Evolutionary conservation across 2,797 vertebrate genomes (phyloP), one percentile per base, ranked within the genome.

Genomic region (Propithecus perrieri): DNA sequence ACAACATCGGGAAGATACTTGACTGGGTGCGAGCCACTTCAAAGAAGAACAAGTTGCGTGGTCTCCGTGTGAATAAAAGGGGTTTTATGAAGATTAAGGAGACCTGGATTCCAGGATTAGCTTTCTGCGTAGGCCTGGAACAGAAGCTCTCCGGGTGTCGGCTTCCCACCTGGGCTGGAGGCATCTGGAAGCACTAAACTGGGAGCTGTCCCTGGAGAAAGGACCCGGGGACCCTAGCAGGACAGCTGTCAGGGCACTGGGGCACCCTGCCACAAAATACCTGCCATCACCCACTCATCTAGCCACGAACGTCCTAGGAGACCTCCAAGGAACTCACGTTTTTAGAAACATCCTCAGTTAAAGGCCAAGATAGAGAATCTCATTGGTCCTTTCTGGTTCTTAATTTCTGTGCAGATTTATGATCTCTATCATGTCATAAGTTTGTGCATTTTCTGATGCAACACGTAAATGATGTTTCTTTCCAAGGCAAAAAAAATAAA

Each of bases 211-310:
- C 50, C 41, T 26, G 18, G 28, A 67, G 7, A n/a, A 85, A 57
- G 13, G 28, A 3, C 30, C 5, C 46, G 10, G 5, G 33, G 24
- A 33, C 9, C 17, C 1, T 24, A n/a, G 4, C 30, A 15, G 28
- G 69, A 30, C 53, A 26, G 26, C 13, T 8, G 20, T 8, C 0
- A 0, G 30, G 35, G 12, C 15, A 2, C 22, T 8, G 2, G 53
- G 48, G 43, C 20, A 10, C 4, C 41, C 55, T 7, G 7, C 15
- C 4, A 0, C 10, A 1, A 57, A 7, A 50, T 13, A 7, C 26
- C 24, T 1, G 15, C 26, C 8, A 2, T 1, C 5, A 33, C 15
- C 17, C 30, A 1, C 9, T 15, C 3, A 1, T 22, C 38, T 33
- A 41, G 24, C 14, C 20, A 7, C 9, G 1, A 15, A 15, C 12